phyloP scores from a whole-genome alignment of 2,888 invertebrate species.

The Phortica okadai region DNA sequence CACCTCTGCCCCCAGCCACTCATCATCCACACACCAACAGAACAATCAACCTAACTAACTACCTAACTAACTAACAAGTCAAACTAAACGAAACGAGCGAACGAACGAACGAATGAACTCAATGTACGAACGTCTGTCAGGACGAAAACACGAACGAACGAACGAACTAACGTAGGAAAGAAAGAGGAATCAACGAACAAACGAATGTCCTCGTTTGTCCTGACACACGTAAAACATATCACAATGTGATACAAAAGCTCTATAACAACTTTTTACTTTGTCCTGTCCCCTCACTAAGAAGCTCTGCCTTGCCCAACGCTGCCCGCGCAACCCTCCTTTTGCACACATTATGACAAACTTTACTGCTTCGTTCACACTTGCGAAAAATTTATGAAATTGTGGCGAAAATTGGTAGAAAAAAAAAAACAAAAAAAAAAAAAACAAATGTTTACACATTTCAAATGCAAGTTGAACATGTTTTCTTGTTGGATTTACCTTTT shows the following conservation, averaged over 20 bases:
- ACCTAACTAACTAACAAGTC: too few relatives aligned
- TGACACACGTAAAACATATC: constrained; percentile 60
- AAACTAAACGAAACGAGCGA: constrained; percentile 35
- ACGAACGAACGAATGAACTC: constrained; percentile 11
- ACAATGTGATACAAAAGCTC: constrained; percentile 58
- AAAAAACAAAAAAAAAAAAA: background rate
- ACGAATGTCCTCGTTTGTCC: constrained; percentile 61
- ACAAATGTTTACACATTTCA: background rate
- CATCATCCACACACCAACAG: background rate
- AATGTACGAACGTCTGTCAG: too few relatives aligned
- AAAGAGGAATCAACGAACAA: constrained; percentile 12
- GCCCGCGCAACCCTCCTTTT: too few relatives aligned
- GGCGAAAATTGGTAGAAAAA: constrained; percentile 30
- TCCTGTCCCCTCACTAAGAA: background rate
- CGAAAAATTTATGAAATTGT: constrained; percentile 44
- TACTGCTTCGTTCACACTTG: constrained; percentile 41
- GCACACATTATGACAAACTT: constrained; percentile 15
- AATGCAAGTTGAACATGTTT: too few relatives aligned
- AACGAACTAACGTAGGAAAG: background rate
- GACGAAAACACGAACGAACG: background rate
- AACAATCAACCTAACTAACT: constrained; percentile 2
- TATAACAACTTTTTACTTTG: constrained; percentile 53
- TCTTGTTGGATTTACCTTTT: too few relatives aligned
- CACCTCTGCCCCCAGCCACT: constrained; percentile 10
- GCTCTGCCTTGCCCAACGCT: background rate